Evolutionary conservation across 1,140 invertebrate species (phyloP).

Genomic region (Drosophila pruinosa): DNA sequence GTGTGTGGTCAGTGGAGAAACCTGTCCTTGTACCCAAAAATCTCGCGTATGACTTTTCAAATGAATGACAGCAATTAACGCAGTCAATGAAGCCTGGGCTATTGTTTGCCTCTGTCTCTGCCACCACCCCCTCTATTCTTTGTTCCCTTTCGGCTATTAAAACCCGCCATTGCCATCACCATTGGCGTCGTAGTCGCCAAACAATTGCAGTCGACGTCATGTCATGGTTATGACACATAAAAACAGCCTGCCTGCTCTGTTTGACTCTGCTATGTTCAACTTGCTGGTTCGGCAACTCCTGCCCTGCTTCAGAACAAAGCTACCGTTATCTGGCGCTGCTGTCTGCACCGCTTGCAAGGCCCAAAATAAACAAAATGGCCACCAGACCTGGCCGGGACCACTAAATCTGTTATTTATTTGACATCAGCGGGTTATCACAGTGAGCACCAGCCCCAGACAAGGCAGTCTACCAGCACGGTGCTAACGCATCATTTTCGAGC

Average conservation of each 20-base stretch:
- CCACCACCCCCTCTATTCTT: constrained; percentile 5
- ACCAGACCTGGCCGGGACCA: constrained; percentile 45
- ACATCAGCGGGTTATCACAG: constrained; percentile 57
- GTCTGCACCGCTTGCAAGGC: constrained; percentile 39
- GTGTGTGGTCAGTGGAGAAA: neutral
- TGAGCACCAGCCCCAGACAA: neutral
- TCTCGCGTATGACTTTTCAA: constrained; percentile 73
- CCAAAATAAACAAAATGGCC: constrained; percentile 60
- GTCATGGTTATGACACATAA: constrained; percentile 70
- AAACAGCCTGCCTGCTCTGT: constrained; percentile 39
- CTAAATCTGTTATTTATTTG: constrained; percentile 79
- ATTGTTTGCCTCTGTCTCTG: constrained; percentile 58
- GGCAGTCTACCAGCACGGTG: neutral
- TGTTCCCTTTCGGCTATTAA: constrained; percentile 57
- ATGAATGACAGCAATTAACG: constrained; percentile 81
- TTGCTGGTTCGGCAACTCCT: no score
- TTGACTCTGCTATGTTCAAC: neutral
- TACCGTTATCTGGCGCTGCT: constrained; percentile 33
- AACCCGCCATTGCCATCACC: constrained; percentile 44
- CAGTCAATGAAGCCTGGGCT: constrained; percentile 71
- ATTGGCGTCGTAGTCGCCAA: constrained; percentile 8
- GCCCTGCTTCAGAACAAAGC: constrained; percentile 17
- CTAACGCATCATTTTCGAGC: neutral
- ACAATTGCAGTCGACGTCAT: constrained; percentile 14
- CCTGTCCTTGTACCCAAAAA: constrained; percentile 35